Conservation (phyloP, 1,140 invertebrate genomes). For the Pseudomyrmex cubaensis region DNA sequence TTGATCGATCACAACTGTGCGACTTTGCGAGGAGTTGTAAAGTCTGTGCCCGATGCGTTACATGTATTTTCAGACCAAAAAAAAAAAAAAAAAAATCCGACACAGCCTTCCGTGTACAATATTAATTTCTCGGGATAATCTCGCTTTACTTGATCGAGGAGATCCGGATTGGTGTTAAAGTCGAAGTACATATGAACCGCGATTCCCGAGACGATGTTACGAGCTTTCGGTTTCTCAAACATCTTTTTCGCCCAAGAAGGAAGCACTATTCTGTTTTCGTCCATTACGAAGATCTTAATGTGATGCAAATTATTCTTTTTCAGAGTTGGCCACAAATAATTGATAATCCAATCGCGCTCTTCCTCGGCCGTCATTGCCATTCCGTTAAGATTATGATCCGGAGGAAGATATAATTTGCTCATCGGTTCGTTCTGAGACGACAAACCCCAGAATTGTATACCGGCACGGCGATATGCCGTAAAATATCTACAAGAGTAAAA, state of each 20-base stretch:
- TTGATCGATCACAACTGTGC: too few species aligned
- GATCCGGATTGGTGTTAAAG: too few species aligned
- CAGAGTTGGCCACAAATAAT: slow-evolving; percentile 90
- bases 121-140: slow-evolving; percentile 24
- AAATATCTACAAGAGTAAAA: slow-evolving; percentile 82
- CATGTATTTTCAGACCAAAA: neutral
- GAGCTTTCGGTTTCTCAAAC: slow-evolving; percentile 40
- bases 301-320: slow-evolving; percentile 85
- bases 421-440: slow-evolving; percentile 89
- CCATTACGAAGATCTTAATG: slow-evolving; percentile 89
- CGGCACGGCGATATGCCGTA: slow-evolving; percentile 84
- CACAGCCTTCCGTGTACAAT: slow-evolving; percentile 29
- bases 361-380: slow-evolving; percentile 89
- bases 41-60: too few species aligned
- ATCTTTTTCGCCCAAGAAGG: slow-evolving; percentile 84
- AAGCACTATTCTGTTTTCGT: slow-evolving; percentile 89
- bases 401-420: slow-evolving; percentile 84
- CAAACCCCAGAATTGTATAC: slow-evolving; percentile 87
- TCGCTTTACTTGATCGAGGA: slow-evolving; percentile 81
- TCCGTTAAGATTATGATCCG: slow-evolving; percentile 86
- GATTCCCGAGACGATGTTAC: slow-evolving; percentile 86
- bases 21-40: too few species aligned
- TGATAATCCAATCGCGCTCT: slow-evolving; percentile 88
- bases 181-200: slow-evolving; percentile 88
- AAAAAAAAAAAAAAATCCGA: neutral